phyloP scores from a whole-genome alignment of 2,113 vertebrate genomes.

The Chinchilla lanigera region DNA sequence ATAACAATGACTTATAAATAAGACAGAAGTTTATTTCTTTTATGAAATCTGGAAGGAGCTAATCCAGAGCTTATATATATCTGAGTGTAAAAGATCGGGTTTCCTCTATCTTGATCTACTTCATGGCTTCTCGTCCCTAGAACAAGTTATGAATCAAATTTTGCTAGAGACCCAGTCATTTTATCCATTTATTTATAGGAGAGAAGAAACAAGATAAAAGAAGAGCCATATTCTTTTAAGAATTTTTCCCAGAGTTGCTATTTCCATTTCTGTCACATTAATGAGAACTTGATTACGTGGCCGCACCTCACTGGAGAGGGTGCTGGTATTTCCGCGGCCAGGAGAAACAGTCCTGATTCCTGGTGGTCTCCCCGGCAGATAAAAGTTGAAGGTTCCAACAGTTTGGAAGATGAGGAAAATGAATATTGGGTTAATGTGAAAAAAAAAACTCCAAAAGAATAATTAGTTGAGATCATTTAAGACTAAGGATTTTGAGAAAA shows the following conservation, averaged over 20 bases:
- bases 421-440: neutral
- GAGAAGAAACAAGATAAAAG: neutral
- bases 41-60: constrained; percentile 34
- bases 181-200: constrained; percentile 12
- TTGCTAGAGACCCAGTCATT: neutral
- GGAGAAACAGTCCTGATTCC: neutral
- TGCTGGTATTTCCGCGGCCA: neutral
- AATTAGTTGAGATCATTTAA: neutral
- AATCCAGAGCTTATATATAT: neutral
- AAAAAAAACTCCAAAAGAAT: neutral
- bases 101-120: constrained; percentile 20
- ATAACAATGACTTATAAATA: constrained; percentile 42
- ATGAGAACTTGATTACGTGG: neutral
- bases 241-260: neutral
- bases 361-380: neutral
- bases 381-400: neutral
- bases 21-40: constrained; percentile 32
- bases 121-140: neutral
- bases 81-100: neutral
- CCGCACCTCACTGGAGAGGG: neutral
- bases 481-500: neutral
- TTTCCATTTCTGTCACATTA: neutral
- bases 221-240: neutral
- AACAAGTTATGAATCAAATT: constrained; percentile 22
- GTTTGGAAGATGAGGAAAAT: neutral